These are phyloP conservation scores for Paracanthobrama guichenoti DNA, from an alignment of 2,113 vertebrate species.

Conservation along the genomic window DNA sequence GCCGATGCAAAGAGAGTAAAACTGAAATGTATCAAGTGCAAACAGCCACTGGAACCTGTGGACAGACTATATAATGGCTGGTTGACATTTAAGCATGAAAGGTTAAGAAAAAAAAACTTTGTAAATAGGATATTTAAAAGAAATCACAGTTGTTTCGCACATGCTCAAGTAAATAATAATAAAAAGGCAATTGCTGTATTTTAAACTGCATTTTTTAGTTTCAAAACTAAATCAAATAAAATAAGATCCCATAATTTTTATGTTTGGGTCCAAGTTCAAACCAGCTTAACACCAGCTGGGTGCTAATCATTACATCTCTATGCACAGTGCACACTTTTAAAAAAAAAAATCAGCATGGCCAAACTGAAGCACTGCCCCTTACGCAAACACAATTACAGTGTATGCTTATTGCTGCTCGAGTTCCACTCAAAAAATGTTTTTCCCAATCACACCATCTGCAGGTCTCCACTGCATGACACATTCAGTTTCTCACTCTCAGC, in stretches of 20 bases:
- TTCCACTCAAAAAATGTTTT: constrained; percentile 29
- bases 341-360: background rate
- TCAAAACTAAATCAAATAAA: too few relatives aligned
- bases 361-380: constrained; percentile 37
- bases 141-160: constrained; percentile 4
- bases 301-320: constrained; percentile 49
- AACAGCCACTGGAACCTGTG: constrained; percentile 24
- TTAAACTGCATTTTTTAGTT: too few relatives aligned
- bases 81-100: constrained; percentile 23
- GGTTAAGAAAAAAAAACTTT: background rate
- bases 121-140: background rate
- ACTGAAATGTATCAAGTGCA: constrained; percentile 14
- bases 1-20: constrained; percentile 30
- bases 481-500: background rate
- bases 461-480: background rate
- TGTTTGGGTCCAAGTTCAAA: too few relatives aligned
- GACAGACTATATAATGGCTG: background rate
- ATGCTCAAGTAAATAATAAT: background rate
- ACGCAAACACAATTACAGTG: constrained; percentile 31
- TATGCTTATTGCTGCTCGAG: constrained; percentile 35
- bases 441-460: background rate
- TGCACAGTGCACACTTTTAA: background rate
- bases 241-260: too few relatives aligned
- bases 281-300: background rate
- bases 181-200: too few relatives aligned